Evolutionary conservation across 2,888 invertebrate species (phyloP).

Genomic region (Trissolcus brochymenae): DNA sequence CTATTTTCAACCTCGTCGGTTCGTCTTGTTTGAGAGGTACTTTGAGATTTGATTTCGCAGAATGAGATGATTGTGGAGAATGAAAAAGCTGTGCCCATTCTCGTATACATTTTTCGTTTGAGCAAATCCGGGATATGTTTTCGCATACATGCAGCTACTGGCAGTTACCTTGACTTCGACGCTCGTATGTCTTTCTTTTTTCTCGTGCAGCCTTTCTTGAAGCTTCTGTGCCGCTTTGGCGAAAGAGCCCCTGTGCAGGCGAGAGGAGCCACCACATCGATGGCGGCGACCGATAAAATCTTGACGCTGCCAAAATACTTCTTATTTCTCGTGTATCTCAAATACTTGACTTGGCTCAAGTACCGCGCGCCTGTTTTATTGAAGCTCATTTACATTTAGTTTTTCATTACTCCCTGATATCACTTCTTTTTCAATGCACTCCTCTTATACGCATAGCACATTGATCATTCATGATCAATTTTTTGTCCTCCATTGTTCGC

Average conservation of each 20-base stretch:
- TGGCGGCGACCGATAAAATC: conserved; percentile 47
- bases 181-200: conserved; percentile 42
- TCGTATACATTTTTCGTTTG: conserved; percentile 38
- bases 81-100: no score
- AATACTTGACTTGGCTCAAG: conserved; percentile 45
- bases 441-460: no score
- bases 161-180: conserved; percentile 49
- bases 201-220: conserved; percentile 44
- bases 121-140: conserved; percentile 28
- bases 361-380: conserved; percentile 43
- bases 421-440: no score
- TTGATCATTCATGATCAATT: no score
- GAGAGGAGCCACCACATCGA: conserved; percentile 50
- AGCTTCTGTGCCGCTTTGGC: conserved; percentile 47
- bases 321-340: conserved; percentile 43
- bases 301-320: conserved; percentile 53
- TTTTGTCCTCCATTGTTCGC: no score
- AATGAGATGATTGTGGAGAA: no score
- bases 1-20: background rate
- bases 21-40: background rate
- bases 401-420: conserved; percentile 30
- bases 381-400: conserved; percentile 47
- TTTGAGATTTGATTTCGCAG: no score
- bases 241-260: conserved; percentile 47
- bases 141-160: conserved; percentile 34